Evolutionary conservation across 1,140 invertebrate genomes (phyloP), one percentile per base, ranked within the genome.

Genomic region (Ridgeia piscesae): DNA sequence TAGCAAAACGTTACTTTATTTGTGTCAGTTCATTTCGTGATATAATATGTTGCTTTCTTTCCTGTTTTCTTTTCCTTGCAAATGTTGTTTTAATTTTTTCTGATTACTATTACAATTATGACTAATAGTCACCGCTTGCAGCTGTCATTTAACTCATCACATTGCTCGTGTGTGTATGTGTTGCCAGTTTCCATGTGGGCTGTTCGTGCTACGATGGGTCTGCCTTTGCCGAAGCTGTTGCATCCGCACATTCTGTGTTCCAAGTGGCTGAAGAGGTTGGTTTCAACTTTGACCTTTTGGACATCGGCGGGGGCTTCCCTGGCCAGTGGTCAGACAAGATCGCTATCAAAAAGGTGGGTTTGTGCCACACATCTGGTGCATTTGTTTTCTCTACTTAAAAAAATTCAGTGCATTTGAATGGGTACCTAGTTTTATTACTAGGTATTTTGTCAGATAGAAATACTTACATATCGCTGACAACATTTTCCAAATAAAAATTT

Each of bases 271-370:
- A 94, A 14, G 91, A 94, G 4, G 91, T 96, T 48, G 96, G 96
- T 33, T 96, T 96, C 92, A 88, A 95, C 50, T 95, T 96, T 94
- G 94, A 94, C 50, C 93, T 97, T 17, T 94, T 97, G 4, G 96
- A 97, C 93, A 96, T 97, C 94, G 96, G 96, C 50, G 96, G 96
- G 35, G 96, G 96, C 11, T 97, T 96, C 93, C 96, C 96, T 27
- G 96, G 96, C 89, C 94, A 95, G 34, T 92, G 95, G 27, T 93
- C 92, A 58, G 94, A 94, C 17, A 93, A 95, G 88, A 95, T 96
- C 91, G 94, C 94, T 27, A 96, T 96, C 93, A 94, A 95, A 48
- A 94, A 96, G 94, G 96, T 96, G 93, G 92, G 92, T 33, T 77
- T n/a, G n/a, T n/a, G n/a, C n/a, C n/a, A n/a, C n/a, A n/a, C n/a